Conservation (phyloP, 2,113 vertebrate species). For the Pimephales promelas region DNA sequence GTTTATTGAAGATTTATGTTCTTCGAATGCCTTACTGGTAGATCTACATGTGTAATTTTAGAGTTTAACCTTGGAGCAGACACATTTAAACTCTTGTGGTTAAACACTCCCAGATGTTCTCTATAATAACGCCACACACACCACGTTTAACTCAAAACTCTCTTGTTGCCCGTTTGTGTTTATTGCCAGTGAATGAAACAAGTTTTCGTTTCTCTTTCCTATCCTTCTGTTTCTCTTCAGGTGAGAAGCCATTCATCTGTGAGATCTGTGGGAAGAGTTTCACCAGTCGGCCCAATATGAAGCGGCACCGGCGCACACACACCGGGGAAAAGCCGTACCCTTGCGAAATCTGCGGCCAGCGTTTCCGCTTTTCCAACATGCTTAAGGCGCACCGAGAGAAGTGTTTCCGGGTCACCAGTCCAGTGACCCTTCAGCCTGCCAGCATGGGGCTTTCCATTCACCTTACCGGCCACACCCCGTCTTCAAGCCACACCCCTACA, state of each 20-base stretch:
- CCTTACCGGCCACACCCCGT: conserved; percentile 75
- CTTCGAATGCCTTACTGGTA: neutral
- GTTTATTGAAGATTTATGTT: neutral
- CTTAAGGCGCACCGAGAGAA: conserved; percentile 98
- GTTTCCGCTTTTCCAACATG: conserved; percentile 99
- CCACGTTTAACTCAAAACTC: neutral
- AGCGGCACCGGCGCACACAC: conserved; percentile 94
- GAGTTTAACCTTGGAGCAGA: neutral
- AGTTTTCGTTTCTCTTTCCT: neutral
- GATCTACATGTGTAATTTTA: neutral
- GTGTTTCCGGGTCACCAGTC: conserved; percentile 95
- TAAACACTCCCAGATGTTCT: conserved; percentile 39
- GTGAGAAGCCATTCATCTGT: conserved; percentile 98
- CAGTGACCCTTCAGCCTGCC: conserved; percentile 81
- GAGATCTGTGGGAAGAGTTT: conserved; percentile 99
- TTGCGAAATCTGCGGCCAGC: conserved; percentile 94
- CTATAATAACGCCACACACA: conserved; percentile 18
- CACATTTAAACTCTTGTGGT: conserved; percentile 41
- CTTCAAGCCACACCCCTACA: conserved; percentile 69
- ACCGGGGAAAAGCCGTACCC: conserved; percentile 98
- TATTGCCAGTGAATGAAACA: neutral
- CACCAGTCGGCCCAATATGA: conserved; percentile 99
- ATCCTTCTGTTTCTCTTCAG: conserved; percentile 68
- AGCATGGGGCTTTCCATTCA: conserved; percentile 79
- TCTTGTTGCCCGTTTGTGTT: no score